Evolutionary conservation across 1,140 invertebrate genomes (phyloP), one percentile per base, ranked within the genome.

Genomic region (Probaryconus sp.): DNA sequence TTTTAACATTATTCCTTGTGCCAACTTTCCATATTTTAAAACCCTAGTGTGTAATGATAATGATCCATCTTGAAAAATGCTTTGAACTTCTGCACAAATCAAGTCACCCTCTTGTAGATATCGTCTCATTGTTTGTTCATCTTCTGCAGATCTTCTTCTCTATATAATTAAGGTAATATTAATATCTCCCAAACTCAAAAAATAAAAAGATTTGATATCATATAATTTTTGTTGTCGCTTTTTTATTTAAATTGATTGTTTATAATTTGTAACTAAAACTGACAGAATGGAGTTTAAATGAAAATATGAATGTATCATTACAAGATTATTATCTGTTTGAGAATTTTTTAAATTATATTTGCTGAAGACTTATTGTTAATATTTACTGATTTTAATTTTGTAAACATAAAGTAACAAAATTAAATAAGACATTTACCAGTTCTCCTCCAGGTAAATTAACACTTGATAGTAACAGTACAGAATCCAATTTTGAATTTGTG

Each of bases 391-490:
- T n/a, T n/a, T n/a, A n/a, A n/a, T n/a, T n/a, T n/a, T n/a, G n/a
- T n/a, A n/a, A n/a, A n/a, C 7, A 24, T 3, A 24, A 24, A 24
- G 28, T 9, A 30, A 30, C 28, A 30, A 30, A 40, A 40, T 5
- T 40, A n/a, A n/a, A n/a, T n/a, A n/a, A n/a, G n/a, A n/a, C 60
- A 82, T 86, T 85, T 90, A 96, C 94, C 89, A 97, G 88, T 91
- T 99, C 97, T 79, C 97, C 98, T 28, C 97, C 97, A 33, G 98
- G 98, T 73, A 99, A 89, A 91, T 99, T 99, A 3, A 99, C 96
- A 43, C 96, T 96, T 0, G 96, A 97, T 14, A 99, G 87, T 48
- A 96, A 88, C 2, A 99, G 89, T 31, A 95, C 89, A 3, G 97
- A 95, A 86, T 99, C 95, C 10, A 98, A 84, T 77, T 96, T 92